Base-by-base conservation (phyloP, 37 sponge, comb jelly and placozoan species). In the Dysidea cf. avara region DNA sequence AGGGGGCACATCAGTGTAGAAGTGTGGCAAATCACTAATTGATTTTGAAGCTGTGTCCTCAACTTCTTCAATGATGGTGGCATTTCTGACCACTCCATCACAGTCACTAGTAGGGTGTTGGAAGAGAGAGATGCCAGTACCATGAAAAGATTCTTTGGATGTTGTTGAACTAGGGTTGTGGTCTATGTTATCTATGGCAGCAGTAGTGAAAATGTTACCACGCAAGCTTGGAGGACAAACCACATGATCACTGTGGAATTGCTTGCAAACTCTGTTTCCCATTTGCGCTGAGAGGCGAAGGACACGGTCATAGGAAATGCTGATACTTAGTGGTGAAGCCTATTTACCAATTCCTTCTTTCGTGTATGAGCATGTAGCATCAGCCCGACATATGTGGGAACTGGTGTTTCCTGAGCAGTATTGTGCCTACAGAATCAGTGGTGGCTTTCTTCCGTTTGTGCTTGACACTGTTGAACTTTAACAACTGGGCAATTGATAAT, bases 301-400 rank as follows among this genome's bases (percentile, higher is more conserved):
- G n/a, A n/a, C n/a, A n/a, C n/a, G n/a, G n/a, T n/a, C 40, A 61
- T n/a, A n/a, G n/a, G n/a, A n/a, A n/a, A n/a, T n/a, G n/a, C 31
- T 64, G 9, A 14, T 74, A 74, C 48, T 60, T 57, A 26, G 57
- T 74, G 51, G 61, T 74, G 3, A 59, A 14, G 61, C 75, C 75
- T n/a, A n/a, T n/a, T n/a, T n/a, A n/a, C n/a, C n/a, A n/a, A n/a
- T n/a, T n/a, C n/a, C n/a, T n/a, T n/a, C 61, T 74, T 74, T 43
- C 75, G 61, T 29, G 75, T 74, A 9, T 74, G 75, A 20, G 75
- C 75, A 74, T 74, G 75, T 40, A 70, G 34, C 56, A 70, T 53
- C 29, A 70, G 24, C 48, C 55, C 71, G n/a, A n/a, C n/a, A 9
- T 47, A 74, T 24, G 20, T 74, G 4, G 61, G 75, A 29, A 74